These are phyloP conservation scores for Procambarus virginalis DNA, from an alignment of 1,140 invertebrate genomes.

Conservation along the genomic window DNA sequence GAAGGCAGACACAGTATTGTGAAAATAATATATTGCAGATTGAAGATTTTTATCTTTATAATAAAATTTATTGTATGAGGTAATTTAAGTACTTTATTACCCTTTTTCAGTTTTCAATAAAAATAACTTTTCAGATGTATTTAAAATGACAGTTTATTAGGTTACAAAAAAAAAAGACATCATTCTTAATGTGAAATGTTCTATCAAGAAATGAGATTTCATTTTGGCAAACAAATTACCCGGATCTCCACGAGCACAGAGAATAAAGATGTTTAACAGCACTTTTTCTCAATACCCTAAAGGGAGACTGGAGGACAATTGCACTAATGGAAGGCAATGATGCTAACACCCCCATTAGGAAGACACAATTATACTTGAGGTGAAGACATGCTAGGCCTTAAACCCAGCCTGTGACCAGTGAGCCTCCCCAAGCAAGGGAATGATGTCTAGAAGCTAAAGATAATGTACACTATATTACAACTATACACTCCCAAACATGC, in stretches of 20 bases:
- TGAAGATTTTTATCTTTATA: constrained; percentile 64
- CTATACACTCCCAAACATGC: constrained; percentile 58
- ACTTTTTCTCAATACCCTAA: constrained; percentile 28
- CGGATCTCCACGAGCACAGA: constrained; percentile 44
- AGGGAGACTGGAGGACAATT: constrained; percentile 52
- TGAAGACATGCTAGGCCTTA: constrained; percentile 14
- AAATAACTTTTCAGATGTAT: neutral
- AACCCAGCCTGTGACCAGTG: constrained; percentile 19
- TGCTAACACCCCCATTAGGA: constrained; percentile 17
- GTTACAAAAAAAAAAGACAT: constrained; percentile 35
- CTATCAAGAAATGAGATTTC: constrained; percentile 62
- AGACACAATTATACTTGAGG: constrained; percentile 22
- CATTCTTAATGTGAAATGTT: constrained; percentile 38
- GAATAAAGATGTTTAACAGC: constrained; percentile 27
- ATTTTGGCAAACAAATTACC: constrained; percentile 60
- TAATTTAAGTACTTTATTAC: neutral
- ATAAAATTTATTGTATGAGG: constrained; percentile 49
- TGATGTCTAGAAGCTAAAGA: constrained; percentile 46
- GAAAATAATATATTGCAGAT: constrained; percentile 60
- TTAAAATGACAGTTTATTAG: constrained; percentile 42
- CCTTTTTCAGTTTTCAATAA: constrained; percentile 1
- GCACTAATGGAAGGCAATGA: constrained; percentile 53
- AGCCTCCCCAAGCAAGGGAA: constrained; percentile 44
- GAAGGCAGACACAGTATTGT: constrained; percentile 52
- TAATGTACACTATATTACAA: constrained; percentile 62